A percentile compares a stretch with the other conserved stretches of the same genome.
phyloP scores from a whole-genome alignment of 2,888 invertebrate genomes.

The Phania funesta region DNA sequence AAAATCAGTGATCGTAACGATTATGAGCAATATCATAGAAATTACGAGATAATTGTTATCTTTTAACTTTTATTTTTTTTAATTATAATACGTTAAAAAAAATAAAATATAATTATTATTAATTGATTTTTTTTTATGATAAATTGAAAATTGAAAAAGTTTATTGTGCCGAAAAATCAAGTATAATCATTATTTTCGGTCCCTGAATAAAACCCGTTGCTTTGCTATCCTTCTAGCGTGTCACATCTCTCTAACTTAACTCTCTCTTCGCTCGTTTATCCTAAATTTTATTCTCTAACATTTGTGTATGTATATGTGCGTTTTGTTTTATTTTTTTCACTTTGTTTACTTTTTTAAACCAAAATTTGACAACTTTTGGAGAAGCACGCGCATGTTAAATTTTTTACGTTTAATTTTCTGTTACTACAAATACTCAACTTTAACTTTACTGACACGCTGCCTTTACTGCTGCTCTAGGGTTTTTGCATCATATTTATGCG shows the following conservation, averaged over 20 bases:
- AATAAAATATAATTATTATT: too few relatives aligned
- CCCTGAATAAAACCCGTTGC: background rate
- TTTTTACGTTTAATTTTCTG: background rate
- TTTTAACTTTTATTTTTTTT: too few relatives aligned
- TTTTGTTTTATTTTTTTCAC: background rate
- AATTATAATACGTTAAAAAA: too few relatives aligned
- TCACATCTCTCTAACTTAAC: background rate
- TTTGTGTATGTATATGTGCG: background rate
- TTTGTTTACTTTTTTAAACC: conserved; percentile 49
- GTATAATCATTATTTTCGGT: too few relatives aligned
- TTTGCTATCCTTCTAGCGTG: background rate
- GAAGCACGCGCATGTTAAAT: conserved; percentile 57
- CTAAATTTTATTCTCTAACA: background rate
- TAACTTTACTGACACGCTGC: background rate
- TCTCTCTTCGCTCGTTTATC: background rate
- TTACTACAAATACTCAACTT: conserved; percentile 2
- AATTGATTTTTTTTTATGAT: too few relatives aligned
- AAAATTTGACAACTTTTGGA: conserved; percentile 47
- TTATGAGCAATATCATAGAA: too few relatives aligned
- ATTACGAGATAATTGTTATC: too few relatives aligned
- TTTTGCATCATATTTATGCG: conserved; percentile 37
- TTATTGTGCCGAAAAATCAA: too few relatives aligned
- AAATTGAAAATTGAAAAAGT: too few relatives aligned
- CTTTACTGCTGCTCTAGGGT: background rate
- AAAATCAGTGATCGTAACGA: too few relatives aligned